Evolutionary conservation across 2,113 vertebrate species (phyloP).

Genomic region (Rhineura floridana): DNA sequence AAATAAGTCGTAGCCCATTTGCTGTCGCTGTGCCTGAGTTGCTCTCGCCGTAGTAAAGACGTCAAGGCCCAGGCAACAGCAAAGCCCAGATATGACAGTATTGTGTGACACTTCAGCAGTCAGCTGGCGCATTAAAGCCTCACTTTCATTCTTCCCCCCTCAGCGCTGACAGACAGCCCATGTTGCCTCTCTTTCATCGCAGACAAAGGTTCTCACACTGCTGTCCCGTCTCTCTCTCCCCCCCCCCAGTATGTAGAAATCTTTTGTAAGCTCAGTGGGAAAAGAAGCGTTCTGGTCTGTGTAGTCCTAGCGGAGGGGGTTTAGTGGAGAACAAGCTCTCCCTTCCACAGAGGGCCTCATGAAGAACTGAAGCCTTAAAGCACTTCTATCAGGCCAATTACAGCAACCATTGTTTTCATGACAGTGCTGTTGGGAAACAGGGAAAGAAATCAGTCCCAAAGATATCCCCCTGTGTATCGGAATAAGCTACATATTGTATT

Average conservation of each 20-base stretch:
- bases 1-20: background rate
- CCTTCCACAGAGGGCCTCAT: constrained; percentile 66
- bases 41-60: constrained; percentile 16
- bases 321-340: constrained; percentile 69
- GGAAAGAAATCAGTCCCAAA: constrained; percentile 59
- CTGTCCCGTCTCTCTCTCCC: constrained; percentile 17
- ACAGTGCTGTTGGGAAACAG: constrained; percentile 70
- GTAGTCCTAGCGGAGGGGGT: constrained; percentile 57
- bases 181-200: constrained; percentile 61
- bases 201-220: constrained; percentile 72
- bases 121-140: constrained; percentile 62
- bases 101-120: constrained; percentile 64
- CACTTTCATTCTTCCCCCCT: constrained; percentile 61
- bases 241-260: constrained; percentile 63
- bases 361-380: constrained; percentile 65
- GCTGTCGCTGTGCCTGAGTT: background rate
- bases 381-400: constrained; percentile 70
- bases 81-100: constrained; percentile 65
- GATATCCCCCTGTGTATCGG: constrained; percentile 59
- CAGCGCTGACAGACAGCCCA: constrained; percentile 71
- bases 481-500: constrained; percentile 65
- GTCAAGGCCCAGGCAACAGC: constrained; percentile 58
- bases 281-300: constrained; percentile 71
- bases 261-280: constrained; percentile 67
- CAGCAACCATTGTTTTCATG: constrained; percentile 69